These are phyloP conservation scores for Plebejus melissa DNA, from an alignment of 2,888 invertebrate species.

Conservation along the genomic window DNA sequence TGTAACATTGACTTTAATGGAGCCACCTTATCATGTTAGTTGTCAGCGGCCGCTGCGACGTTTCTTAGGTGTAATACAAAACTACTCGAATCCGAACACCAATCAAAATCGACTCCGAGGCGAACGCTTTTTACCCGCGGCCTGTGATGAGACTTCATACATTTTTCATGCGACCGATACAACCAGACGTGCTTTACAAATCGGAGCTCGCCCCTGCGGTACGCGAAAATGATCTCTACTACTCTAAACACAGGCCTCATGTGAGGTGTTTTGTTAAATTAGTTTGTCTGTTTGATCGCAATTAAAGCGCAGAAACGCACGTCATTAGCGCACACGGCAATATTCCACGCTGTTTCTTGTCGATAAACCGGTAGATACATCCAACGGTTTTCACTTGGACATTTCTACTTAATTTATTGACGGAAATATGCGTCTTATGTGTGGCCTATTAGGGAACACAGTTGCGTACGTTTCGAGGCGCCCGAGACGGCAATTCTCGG, in stretches of 20 bases:
- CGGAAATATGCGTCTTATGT: conserved; percentile 27
- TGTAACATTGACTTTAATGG: conserved; percentile 37
- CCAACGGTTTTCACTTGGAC: conserved; percentile 33
- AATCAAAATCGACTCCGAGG: conserved; percentile 66
- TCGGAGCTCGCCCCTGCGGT: conserved; percentile 30
- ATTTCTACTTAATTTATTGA: conserved; percentile 21
- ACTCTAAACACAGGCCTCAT: conserved; percentile 31
- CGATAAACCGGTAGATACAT: conserved; percentile 45
- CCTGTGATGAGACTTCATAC: conserved; percentile 68
- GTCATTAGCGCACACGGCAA: conserved; percentile 74
- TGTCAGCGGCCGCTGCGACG: conserved; percentile 35
- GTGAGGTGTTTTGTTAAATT: conserved; percentile 39
- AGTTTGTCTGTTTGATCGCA: conserved; percentile 65
- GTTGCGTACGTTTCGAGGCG: conserved; percentile 30
- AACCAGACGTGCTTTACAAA: conserved; percentile 48
- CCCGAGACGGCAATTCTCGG: conserved; percentile 22
- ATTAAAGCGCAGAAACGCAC: conserved; percentile 74
- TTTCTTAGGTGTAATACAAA: conserved; percentile 56
- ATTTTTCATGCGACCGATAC: conserved; percentile 69
- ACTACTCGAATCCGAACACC: conserved; percentile 57
- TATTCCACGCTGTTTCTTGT: conserved; percentile 76
- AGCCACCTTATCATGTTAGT: conserved; percentile 38
- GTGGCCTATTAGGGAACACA: conserved; percentile 21
- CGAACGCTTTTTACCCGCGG: conserved; percentile 56
- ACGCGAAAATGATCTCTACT: conserved; percentile 40